Conservation (phyloP, 2,113 vertebrate species). For the Lycaon pictus region DNA sequence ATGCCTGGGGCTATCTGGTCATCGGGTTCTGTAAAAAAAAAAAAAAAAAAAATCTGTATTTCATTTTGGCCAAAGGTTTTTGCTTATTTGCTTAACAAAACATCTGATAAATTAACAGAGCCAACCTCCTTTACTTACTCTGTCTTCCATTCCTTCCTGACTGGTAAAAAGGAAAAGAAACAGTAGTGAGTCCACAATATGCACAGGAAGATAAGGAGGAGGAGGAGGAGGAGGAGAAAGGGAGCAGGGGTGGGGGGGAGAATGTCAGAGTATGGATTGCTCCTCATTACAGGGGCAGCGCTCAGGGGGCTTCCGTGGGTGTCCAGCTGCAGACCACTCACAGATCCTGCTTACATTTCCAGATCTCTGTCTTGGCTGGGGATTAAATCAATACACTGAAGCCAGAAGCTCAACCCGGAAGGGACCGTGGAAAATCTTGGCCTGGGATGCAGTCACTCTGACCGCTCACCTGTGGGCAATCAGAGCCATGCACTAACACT, state of each 20-base stretch:
- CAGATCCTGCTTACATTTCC: not conserved
- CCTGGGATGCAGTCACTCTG: not conserved
- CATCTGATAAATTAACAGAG: not conserved
- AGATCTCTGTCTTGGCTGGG: not conserved
- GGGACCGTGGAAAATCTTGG: not conserved
- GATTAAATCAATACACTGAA: conserved; percentile 18
- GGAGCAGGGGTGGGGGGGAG: not conserved
- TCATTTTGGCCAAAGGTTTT: conserved; percentile 61
- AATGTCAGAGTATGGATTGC: not conserved
- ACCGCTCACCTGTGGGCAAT: not conserved
- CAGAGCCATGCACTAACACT: not conserved
- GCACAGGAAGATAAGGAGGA: not conserved
- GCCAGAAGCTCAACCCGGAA: not conserved
- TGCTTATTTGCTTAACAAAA: conserved; percentile 30
- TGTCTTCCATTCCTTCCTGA: conserved; percentile 40
- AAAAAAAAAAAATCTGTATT: conserved; percentile 6
- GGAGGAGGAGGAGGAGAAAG: too few species aligned
- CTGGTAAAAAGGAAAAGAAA: conserved; percentile 43
- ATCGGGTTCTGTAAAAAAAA: conserved; percentile 22
- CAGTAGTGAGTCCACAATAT: not conserved
- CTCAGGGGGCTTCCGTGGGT: not conserved
- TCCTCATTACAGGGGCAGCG: not conserved
- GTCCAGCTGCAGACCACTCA: not conserved
- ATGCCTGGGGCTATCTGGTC: not conserved
- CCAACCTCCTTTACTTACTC: not conserved